Percentiles rank a stretch among this genome's conserved stretches.
Conservation (phyloP, 2,113 vertebrate species). For the Tor tambroides region DNA sequence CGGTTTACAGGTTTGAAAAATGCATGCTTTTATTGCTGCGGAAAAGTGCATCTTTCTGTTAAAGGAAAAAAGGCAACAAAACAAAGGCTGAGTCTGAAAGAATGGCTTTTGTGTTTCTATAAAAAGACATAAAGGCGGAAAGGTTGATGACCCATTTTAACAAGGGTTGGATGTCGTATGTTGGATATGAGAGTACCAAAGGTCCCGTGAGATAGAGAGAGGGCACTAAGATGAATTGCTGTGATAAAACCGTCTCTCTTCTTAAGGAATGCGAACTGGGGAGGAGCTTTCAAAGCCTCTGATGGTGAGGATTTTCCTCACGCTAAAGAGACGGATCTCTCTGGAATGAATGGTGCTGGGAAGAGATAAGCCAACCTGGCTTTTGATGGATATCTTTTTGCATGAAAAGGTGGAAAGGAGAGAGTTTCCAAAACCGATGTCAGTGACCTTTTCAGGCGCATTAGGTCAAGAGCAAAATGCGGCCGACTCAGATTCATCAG, state of each 20-base stretch:
- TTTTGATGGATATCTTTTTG: slow-evolving; percentile 49
- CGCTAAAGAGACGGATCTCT: slow-evolving; percentile 28
- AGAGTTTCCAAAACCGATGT: background rate
- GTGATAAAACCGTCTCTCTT: slow-evolving; percentile 55
- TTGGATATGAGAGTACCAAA: slow-evolving; percentile 9
- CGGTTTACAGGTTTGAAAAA: slow-evolving; percentile 44
- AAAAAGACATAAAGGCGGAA: slow-evolving; percentile 28
- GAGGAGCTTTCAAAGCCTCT: slow-evolving; percentile 42
- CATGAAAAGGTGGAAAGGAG: background rate
- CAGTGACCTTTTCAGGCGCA: background rate
- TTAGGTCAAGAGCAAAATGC: slow-evolving; percentile 1
- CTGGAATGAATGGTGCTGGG: slow-evolving; percentile 26
- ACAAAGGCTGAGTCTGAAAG: background rate
- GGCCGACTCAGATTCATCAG: no score
- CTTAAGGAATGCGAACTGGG: slow-evolving; percentile 34
- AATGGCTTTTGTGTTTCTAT: slow-evolving; percentile 52
- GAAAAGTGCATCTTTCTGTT: slow-evolving; percentile 27
- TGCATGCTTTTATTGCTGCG: slow-evolving; percentile 42
- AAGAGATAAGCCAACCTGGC: slow-evolving; percentile 14
- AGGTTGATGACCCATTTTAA: slow-evolving; percentile 55
- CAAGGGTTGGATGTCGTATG: slow-evolving; percentile 39
- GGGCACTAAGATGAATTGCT: slow-evolving; percentile 51
- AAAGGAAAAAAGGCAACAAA: background rate
- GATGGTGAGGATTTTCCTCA: slow-evolving; percentile 50
- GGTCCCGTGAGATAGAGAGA: slow-evolving; percentile 14